Conservation (phyloP, 1,140 invertebrate genomes). For the Phocides pigmalion region DNA sequence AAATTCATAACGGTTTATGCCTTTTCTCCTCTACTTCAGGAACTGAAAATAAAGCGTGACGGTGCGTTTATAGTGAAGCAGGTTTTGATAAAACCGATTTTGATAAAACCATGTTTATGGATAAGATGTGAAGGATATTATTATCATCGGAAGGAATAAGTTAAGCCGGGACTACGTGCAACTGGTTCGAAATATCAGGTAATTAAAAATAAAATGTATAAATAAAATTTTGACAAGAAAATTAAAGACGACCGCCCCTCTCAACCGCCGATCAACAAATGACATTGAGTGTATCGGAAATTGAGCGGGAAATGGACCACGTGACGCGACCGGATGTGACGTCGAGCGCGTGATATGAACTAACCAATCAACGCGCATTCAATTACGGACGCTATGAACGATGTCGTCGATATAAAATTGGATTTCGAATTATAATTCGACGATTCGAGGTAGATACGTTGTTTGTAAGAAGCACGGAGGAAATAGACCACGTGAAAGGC, state of each 20-base stretch:
- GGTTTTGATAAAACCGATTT: too few species aligned
- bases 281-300: slow-evolving; percentile 62
- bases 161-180: too few species aligned
- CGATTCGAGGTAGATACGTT: background rate
- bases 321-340: slow-evolving; percentile 66
- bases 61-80: background rate
- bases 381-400: slow-evolving; percentile 56
- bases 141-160: too few species aligned
- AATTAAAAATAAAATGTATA: too few species aligned
- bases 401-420: slow-evolving; percentile 35
- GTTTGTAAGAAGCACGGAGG: slow-evolving; percentile 32
- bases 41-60: slow-evolving; percentile 1
- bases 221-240: slow-evolving; percentile 3
- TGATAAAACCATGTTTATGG: too few species aligned
- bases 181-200: too few species aligned
- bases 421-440: slow-evolving; percentile 35
- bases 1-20: slow-evolving; percentile 12
- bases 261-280: slow-evolving; percentile 40
- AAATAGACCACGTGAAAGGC: slow-evolving; percentile 70
- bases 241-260: slow-evolving; percentile 29
- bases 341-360: slow-evolving; percentile 65
- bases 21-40: slow-evolving; percentile 1
- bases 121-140: too few species aligned
- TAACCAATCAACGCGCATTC: slow-evolving; percentile 71
- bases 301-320: slow-evolving; percentile 73